Percentiles rank a stretch among this genome's conserved stretches.
Evolutionary conservation across 2,888 invertebrate genomes (phyloP).

Genomic region (Invenusta paracnida): DNA sequence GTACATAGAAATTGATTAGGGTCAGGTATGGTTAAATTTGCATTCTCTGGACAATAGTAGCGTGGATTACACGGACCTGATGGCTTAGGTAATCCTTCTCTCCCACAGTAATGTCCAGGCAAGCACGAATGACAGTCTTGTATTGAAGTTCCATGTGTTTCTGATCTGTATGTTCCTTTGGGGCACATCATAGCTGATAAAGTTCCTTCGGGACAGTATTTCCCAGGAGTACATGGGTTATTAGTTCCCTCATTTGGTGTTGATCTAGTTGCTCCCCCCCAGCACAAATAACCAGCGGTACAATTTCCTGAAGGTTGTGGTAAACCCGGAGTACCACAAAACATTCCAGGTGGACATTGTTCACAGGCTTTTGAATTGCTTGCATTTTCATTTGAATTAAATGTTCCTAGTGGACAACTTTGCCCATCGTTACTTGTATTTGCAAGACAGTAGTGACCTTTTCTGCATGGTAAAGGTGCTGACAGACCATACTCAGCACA

Average conservation of each 20-base stretch:
- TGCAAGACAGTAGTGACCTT: not conserved
- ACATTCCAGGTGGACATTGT: conserved; percentile 53
- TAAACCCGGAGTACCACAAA: conserved; percentile 51
- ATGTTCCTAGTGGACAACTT: not conserved
- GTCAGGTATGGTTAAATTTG: not conserved
- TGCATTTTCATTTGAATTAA: not conserved
- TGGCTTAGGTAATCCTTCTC: not conserved
- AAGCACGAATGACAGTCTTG: not conserved
- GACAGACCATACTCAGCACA: conserved; percentile 48
- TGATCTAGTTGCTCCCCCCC: conserved; percentile 50
- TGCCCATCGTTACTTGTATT: not conserved
- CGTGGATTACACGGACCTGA: not conserved
- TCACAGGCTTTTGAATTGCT: not conserved
- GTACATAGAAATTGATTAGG: not conserved
- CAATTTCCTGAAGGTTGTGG: conserved; percentile 52
- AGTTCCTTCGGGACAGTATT: conserved; percentile 53
- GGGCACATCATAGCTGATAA: conserved; percentile 49
- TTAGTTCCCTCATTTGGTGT: conserved; percentile 54
- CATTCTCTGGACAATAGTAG: not conserved
- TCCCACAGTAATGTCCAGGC: conserved; percentile 12
- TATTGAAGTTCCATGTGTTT: not conserved
- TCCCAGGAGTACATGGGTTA: conserved; percentile 53
- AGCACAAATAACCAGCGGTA: conserved; percentile 55
- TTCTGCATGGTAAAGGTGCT: not conserved
- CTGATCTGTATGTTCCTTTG: conserved; percentile 13